phyloP scores from a whole-genome alignment of 2,888 invertebrate genomes.

The Oscheius sp. region DNA sequence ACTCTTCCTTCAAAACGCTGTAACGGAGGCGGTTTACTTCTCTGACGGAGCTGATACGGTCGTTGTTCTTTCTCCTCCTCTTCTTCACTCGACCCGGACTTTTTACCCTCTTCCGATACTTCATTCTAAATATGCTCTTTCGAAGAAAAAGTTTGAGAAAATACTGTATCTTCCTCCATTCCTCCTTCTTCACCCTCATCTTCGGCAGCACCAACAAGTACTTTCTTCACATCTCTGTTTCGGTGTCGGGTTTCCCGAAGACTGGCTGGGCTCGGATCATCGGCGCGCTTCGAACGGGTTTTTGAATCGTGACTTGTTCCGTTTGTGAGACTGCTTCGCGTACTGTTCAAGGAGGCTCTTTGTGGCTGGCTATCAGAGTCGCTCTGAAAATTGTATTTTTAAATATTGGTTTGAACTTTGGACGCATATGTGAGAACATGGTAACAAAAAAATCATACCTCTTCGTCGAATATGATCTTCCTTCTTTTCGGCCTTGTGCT shows the following conservation, averaged over 20 bases:
- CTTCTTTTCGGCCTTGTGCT: conserved; percentile 13
- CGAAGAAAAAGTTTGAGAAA: not conserved
- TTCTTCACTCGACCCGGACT: conserved; percentile 23
- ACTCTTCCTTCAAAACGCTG: not conserved
- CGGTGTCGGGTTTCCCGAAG: not conserved
- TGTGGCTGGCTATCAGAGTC: conserved; percentile 6
- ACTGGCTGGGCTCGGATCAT: not conserved
- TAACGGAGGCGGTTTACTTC: not conserved
- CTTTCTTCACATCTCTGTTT: not conserved
- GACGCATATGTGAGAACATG: not conserved
- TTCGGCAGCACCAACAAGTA: conserved; percentile 21
- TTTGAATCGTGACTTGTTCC: conserved; percentile 1
- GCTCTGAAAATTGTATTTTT: not conserved
- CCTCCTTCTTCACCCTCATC: conserved; percentile 29
- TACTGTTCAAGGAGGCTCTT: not conserved
- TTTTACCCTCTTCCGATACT: conserved; percentile 30
- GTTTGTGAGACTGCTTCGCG: not conserved
- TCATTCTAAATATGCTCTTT: not conserved
- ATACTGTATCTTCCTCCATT: conserved; percentile 30
- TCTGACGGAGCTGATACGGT: conserved; percentile 35
- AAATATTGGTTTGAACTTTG: not conserved
- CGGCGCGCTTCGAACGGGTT: not conserved
- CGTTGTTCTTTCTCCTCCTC: conserved; percentile 37
- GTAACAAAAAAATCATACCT: not conserved
- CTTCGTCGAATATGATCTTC: conserved; percentile 29